phyloP scores from a whole-genome alignment of 64 coral and sea anemone species.

The Acropora tenuis region DNA sequence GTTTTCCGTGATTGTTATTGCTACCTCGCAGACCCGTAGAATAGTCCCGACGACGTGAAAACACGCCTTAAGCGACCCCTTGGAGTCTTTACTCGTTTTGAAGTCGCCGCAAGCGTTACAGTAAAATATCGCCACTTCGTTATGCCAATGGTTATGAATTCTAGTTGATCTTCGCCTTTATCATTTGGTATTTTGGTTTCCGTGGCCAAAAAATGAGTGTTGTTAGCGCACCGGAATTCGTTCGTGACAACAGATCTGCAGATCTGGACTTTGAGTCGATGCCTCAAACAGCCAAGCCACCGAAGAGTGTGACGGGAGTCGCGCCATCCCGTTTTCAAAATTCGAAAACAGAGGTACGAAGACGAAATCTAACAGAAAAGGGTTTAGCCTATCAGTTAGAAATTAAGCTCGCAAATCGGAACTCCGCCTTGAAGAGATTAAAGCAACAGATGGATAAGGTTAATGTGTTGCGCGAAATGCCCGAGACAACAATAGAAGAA shows the following conservation, averaged over 20 bases:
- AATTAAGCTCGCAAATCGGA: neutral
- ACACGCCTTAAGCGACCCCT: too few species aligned
- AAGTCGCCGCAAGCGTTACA: neutral
- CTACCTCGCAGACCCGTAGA: too few species aligned
- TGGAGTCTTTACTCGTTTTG: too few species aligned
- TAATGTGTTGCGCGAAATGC: neutral
- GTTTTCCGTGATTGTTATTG: neutral
- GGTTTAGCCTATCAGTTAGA: neutral
- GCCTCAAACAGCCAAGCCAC: neutral
- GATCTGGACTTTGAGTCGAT: neutral
- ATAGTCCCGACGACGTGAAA: too few species aligned
- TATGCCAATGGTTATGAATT: neutral
- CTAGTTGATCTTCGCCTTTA: neutral
- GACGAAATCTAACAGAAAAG: neutral
- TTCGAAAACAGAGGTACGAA: neutral
- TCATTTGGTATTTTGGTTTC: neutral
- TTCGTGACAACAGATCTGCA: neutral
- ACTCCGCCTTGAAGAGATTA: neutral
- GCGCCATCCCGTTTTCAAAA: neutral
- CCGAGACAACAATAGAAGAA: conserved; percentile 1
- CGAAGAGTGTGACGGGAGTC: neutral
- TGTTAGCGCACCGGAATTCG: too few species aligned
- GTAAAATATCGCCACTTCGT: neutral
- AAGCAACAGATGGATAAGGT: conserved; percentile 5
- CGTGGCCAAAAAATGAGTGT: neutral